Percentiles rank a stretch among this genome's conserved stretches.
phyloP scores from a whole-genome alignment of 2,797 vertebrate species.

The Acropternis orthonyx region DNA sequence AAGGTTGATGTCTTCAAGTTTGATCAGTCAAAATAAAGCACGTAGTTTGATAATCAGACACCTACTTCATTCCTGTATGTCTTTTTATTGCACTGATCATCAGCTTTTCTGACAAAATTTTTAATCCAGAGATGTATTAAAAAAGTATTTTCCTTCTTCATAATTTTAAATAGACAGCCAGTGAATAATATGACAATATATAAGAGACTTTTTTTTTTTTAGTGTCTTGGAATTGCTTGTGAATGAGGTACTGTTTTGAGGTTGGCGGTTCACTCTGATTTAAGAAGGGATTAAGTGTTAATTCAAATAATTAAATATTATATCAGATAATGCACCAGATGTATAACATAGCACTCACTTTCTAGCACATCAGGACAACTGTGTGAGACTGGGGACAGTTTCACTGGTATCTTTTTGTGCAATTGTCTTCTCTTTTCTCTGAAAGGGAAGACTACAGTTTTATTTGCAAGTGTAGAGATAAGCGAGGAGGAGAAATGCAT shows the following conservation, averaged over 20 bases:
- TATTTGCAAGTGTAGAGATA: not conserved
- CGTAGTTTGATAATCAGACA: not conserved
- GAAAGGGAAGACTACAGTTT: not conserved
- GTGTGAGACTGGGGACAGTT: not conserved
- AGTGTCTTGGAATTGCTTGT: not conserved
- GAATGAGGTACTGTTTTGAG: not conserved
- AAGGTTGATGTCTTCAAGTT: not conserved
- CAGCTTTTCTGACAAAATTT: not conserved
- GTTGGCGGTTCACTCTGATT: not conserved
- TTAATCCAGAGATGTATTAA: not conserved
- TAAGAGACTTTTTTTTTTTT: not conserved
- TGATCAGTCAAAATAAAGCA: not conserved
- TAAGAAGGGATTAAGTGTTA: not conserved
- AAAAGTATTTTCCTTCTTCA: not conserved
- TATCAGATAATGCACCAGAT: not conserved
- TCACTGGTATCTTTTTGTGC: not conserved
- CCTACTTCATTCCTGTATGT: not conserved
- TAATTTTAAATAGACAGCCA: not conserved
- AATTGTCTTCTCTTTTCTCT: not conserved
- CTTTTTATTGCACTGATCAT: not conserved
- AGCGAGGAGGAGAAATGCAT: not conserved
- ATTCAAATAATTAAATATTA: not conserved
- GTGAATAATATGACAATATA: not conserved
- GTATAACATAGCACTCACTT: not conserved
- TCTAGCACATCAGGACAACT: not conserved